These are phyloP conservation scores for Cyphomyrus discorhynchus DNA, from an alignment of 2,113 vertebrate genomes.

Conservation along the genomic window DNA sequence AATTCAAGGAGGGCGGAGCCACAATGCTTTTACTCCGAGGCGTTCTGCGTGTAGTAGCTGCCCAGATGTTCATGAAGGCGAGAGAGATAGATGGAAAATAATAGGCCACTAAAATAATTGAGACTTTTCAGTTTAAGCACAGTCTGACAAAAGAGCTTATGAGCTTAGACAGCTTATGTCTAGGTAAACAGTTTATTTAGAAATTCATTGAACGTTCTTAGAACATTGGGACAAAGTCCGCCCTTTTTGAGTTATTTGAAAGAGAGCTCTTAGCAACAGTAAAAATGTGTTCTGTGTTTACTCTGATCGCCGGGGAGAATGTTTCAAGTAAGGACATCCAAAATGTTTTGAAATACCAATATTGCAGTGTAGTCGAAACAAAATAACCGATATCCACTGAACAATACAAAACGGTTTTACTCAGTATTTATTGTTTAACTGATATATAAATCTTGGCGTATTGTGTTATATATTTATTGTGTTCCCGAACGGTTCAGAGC, in stretches of 20 bases:
- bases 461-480: background rate
- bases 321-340: background rate
- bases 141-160: background rate
- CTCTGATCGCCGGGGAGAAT: background rate
- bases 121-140: background rate
- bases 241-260: background rate
- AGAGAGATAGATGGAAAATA: background rate
- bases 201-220: background rate
- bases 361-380: background rate
- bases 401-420: background rate
- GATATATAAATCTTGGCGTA: background rate
- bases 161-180: background rate
- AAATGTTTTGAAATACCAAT: background rate
- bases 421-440: background rate
- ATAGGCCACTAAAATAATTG: background rate
- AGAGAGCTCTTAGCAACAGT: background rate
- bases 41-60: slow-evolving; percentile 17
- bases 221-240: slow-evolving; percentile 1
- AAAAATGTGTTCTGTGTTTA: slow-evolving; percentile 2
- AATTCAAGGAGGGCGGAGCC: slow-evolving; percentile 26
- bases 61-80: slow-evolving; percentile 25
- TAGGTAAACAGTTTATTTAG: background rate
- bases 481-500: background rate
- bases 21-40: slow-evolving; percentile 17
- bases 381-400: background rate